These are phyloP conservation scores for Choristoneura fumiferana DNA, from an alignment of 1,140 invertebrate species.

Conservation along the genomic window DNA sequence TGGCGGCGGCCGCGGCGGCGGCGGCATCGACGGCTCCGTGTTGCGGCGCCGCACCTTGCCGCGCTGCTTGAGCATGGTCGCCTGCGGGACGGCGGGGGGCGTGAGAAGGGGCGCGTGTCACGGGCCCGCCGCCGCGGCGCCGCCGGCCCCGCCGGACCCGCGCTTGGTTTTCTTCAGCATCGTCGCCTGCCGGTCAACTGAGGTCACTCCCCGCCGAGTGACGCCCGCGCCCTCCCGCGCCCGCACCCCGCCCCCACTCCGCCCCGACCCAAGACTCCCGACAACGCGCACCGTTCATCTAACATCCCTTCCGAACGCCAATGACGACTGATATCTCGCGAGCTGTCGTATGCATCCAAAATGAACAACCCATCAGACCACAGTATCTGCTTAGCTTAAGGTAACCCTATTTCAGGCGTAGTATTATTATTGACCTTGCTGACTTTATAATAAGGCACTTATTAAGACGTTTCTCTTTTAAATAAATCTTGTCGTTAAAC, in stretches of 20 bases:
- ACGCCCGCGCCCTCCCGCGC: slow-evolving; percentile 31
- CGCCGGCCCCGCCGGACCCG: slow-evolving; percentile 78
- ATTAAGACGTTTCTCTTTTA: no score
- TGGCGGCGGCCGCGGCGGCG: slow-evolving; percentile 74
- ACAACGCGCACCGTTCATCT: no score
- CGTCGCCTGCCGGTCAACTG: slow-evolving; percentile 83
- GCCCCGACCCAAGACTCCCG: slow-evolving; percentile 20
- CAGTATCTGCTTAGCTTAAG: no score
- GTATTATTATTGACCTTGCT: no score
- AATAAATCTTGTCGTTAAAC: no score
- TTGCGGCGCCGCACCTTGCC: slow-evolving; percentile 97
- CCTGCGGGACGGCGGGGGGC: slow-evolving; percentile 81
- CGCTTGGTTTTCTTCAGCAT: slow-evolving; percentile 98
- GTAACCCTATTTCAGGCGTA: no score
- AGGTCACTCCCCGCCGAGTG: slow-evolving; percentile 37
- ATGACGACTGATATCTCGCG: no score
- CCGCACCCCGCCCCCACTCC: slow-evolving; percentile 23
- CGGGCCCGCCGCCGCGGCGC: slow-evolving; percentile 58
- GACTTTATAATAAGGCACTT: no score
- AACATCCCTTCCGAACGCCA: no score
- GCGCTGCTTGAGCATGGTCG: slow-evolving; percentile 93
- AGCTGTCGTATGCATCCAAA: no score
- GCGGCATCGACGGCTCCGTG: slow-evolving; percentile 93
- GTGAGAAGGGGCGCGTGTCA: slow-evolving; percentile 56
- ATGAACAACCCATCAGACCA: no score